A percentile compares a stretch with the other conserved stretches of the same genome.
These are phyloP conservation scores for Argyrosomus japonicus DNA, from an alignment of 2,113 vertebrate genomes.

Conservation along the genomic window DNA sequence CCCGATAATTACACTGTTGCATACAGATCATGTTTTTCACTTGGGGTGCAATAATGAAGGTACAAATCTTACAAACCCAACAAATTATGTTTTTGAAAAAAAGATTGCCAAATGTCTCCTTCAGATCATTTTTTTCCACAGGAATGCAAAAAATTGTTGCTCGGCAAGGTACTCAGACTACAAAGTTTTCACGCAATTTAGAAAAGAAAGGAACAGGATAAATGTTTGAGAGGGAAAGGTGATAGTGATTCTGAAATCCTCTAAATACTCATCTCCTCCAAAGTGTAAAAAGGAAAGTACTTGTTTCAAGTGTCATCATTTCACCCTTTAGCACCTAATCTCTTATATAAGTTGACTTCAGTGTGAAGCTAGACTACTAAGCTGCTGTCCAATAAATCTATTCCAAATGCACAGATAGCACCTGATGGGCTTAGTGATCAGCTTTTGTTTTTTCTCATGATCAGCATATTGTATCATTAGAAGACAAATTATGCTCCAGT, in stretches of 20 bases:
- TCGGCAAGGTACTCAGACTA: slow-evolving; percentile 5
- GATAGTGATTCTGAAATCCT: slow-evolving; percentile 16
- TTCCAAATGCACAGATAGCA: slow-evolving; percentile 34
- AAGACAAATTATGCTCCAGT: slow-evolving; percentile 28
- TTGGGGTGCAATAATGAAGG: background rate
- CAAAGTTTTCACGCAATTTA: slow-evolving; percentile 21
- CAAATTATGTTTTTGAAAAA: background rate
- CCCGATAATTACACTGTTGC: background rate
- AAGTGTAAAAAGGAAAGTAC: slow-evolving; percentile 40
- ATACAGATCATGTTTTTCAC: background rate
- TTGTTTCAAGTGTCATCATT: slow-evolving; percentile 55
- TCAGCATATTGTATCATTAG: slow-evolving; percentile 3
- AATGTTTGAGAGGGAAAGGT: slow-evolving; percentile 21
- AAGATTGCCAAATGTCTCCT: background rate
- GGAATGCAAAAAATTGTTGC: background rate
- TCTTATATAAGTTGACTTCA: slow-evolving; percentile 50
- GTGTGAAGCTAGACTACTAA: slow-evolving; percentile 34
- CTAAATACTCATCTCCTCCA: slow-evolving; percentile 33
- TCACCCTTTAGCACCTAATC: slow-evolving; percentile 48
- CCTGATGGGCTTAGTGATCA: slow-evolving; percentile 39
- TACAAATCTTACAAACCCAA: background rate
- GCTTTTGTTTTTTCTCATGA: slow-evolving; percentile 53
- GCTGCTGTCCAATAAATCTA: slow-evolving; percentile 40
- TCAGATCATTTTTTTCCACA: background rate
- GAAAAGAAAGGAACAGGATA: background rate